Conservation (phyloP, 1,140 invertebrate genomes). For the Papilio helenus region DNA sequence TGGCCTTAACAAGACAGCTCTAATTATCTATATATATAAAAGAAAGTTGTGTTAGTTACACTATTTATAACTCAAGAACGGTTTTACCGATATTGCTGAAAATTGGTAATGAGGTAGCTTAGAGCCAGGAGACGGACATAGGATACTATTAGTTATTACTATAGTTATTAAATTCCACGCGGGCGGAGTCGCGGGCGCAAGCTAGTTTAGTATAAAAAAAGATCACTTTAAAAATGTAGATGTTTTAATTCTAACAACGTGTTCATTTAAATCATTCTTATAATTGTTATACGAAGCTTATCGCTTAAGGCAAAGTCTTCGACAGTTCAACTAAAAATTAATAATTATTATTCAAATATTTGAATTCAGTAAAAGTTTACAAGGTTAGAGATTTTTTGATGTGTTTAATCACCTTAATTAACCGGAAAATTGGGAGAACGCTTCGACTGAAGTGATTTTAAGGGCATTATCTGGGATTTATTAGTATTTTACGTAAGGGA, state of each 20-base stretch:
- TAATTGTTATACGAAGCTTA: conserved; percentile 53
- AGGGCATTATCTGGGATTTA: conserved; percentile 49
- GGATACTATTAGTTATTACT: no score
- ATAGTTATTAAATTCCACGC: no score
- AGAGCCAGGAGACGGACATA: no score
- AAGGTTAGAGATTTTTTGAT: conserved; percentile 59
- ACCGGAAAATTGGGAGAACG: conserved; percentile 63
- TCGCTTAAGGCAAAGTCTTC: conserved; percentile 51
- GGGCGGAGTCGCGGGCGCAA: no score
- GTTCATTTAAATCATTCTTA: conserved; percentile 45
- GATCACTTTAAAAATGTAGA: conserved; percentile 39
- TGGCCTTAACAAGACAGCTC: no score
- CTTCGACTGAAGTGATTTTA: conserved; percentile 42
- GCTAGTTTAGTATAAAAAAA: background rate
- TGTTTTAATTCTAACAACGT: conserved; percentile 25
- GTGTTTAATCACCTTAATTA: conserved; percentile 73
- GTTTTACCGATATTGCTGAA: no score
- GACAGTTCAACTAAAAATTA: conserved; percentile 57
- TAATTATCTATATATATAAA: no score
- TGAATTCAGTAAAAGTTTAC: conserved; percentile 61
- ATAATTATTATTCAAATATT: conserved; percentile 60
- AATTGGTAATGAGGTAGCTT: no score
- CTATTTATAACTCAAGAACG: no score
- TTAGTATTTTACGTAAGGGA: conserved; percentile 32
- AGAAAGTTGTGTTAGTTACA: no score